Evolutionary conservation across 2,113 vertebrate species (phyloP), one percentile per base, ranked within the genome.

Genomic region (Leucoraja erinaceus): DNA sequence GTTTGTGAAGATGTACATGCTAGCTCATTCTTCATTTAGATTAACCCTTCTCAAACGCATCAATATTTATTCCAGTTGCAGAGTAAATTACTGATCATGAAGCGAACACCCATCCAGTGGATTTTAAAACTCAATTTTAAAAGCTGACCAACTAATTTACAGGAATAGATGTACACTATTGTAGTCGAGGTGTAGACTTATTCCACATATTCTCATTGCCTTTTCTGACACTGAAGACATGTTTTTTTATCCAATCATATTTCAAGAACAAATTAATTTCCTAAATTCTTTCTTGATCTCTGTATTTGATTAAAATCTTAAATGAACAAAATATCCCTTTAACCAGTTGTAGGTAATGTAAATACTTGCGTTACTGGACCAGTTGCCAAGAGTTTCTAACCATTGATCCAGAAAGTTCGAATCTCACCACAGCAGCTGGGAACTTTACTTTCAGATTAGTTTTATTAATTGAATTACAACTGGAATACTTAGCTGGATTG

Each of bases 261-360:
- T 70, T 18, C 31, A 72, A 66, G 25, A 47, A 68, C n/a, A 18
- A 68, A 31, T 91, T 72, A 6, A 91, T 10, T 72, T 91, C 66
- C 72, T 31, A 47, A 70, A 31, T 31, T 70, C 10, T 72, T 70
- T 5, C 33, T 28, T 68, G 31, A 66, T 47, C 83, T 90, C 84
- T 88, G n/a, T 90, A 68, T 56, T 88, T n/a, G 70, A 18, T 22
- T 20, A n/a, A 22, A 91, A 72, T 91, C 68, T 72, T 72, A 66
- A 91, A 74, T 38, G n/a, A 90, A 68, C 66, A 90, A 90, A 68
- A 59, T 59, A 56, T 84, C 56, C 28, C 7, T 88, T 88, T 63
- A 88, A 88, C 5, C 12, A 88, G 61, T 88, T 88, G 18, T 22
- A 18, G 70, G 18, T 20, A 22, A 4, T 72, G 70, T 18, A 72